Evolutionary conservation across 2,113 vertebrate genomes (phyloP).

Genomic region (Pelvicachromis taeniatus): DNA sequence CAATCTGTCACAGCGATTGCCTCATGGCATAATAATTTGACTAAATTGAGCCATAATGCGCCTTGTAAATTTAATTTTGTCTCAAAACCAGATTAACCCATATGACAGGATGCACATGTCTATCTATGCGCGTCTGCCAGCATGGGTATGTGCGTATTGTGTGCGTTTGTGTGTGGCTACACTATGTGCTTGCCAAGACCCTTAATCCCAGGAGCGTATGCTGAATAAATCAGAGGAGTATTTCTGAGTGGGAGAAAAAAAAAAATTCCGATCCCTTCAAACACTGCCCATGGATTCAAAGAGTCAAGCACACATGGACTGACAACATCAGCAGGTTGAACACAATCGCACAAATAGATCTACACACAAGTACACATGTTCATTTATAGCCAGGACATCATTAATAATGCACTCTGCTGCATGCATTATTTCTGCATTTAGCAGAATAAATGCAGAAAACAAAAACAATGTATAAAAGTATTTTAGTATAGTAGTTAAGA

Average conservation of each 20-base stretch:
- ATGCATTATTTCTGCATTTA: background rate
- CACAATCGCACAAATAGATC: background rate
- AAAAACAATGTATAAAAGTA: background rate
- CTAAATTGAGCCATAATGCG: conserved; percentile 59
- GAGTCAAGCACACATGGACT: background rate
- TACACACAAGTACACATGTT: background rate
- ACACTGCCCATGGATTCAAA: conserved; percentile 6
- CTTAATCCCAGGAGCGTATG: conserved; percentile 54
- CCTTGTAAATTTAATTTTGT: conserved; percentile 58
- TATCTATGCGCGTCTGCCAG: background rate
- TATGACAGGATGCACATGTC: conserved; percentile 32
- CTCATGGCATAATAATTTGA: conserved; percentile 54
- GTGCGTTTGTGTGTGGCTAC: conserved; percentile 13
- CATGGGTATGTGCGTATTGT: background rate
- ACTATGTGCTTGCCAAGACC: conserved; percentile 38
- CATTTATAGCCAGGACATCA: background rate
- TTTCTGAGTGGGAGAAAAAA: conserved; percentile 13
- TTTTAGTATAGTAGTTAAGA: background rate
- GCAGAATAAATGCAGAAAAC: background rate
- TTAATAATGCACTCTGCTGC: background rate
- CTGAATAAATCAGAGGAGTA: conserved; percentile 37
- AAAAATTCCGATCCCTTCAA: conserved; percentile 34
- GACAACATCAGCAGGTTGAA: background rate
- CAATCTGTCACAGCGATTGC: conserved; percentile 60
- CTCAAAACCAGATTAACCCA: conserved; percentile 62